phyloP scores from a whole-genome alignment of 2,113 vertebrate genomes.

The Delphinus delphis region DNA sequence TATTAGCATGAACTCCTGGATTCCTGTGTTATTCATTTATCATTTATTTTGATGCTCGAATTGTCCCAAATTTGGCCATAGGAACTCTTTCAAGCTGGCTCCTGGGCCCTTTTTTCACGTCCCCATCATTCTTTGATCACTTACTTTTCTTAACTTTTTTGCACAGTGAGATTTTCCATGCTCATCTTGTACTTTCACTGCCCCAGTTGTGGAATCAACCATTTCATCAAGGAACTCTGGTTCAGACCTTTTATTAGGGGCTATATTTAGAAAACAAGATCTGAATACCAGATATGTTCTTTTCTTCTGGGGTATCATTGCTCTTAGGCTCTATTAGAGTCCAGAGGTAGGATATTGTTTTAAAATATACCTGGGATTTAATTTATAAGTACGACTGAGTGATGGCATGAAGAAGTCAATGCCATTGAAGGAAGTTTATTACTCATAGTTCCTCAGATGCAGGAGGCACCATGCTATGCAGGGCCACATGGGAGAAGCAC shows the following conservation, averaged over 20 bases:
- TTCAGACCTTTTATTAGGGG: slow-evolving; percentile 31
- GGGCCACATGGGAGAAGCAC: background rate
- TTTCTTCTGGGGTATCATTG: background rate
- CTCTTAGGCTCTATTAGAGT: background rate
- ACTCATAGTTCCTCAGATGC: slow-evolving; percentile 4
- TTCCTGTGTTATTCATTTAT: slow-evolving; percentile 44
- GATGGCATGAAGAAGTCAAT: background rate
- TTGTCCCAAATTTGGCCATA: background rate
- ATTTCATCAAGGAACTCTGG: background rate
- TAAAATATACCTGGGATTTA: slow-evolving; percentile 17
- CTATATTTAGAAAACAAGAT: slow-evolving; percentile 14
- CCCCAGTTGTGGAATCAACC: background rate
- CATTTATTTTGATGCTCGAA: background rate
- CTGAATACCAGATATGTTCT: background rate
- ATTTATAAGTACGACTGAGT: background rate
- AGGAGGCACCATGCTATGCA: background rate
- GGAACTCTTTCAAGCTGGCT: background rate
- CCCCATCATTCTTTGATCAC: background rate
- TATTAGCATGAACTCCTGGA: background rate
- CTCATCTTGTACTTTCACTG: background rate
- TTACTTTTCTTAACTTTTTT: background rate
- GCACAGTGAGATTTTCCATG: background rate
- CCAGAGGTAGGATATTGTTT: slow-evolving; percentile 33
- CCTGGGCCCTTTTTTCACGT: background rate
- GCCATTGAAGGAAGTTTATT: background rate